Evolutionary conservation across 2,797 vertebrate species (phyloP), one percentile per base, ranked within the genome.

Genomic region (Alca torda): DNA sequence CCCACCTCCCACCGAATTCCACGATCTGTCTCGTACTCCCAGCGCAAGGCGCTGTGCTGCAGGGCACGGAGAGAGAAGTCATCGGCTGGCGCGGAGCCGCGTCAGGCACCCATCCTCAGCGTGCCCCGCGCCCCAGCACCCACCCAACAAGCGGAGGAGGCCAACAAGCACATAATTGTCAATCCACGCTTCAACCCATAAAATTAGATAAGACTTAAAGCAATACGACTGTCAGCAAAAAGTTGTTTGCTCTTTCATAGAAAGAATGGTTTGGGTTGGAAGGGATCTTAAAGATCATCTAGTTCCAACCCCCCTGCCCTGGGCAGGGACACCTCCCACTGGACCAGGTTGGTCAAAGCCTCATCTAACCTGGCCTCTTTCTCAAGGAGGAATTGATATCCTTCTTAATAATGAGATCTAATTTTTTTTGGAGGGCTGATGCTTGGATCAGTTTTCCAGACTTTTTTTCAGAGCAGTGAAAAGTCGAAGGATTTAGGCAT

Each of bases 101-200:
- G 4, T 33, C 15, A n/a, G 31, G 63, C 37, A 30, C 31, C 0
- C 2, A 28, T 17, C 28, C 15, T 16, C 2, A 2, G 43, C 0
- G 5, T 1, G 23, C 1, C 4, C 33, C 14, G 37, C 21, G 4
- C 28, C 28, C 48, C 43, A 14, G 33, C 37, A 61, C 75, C 54
- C 2, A 2, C 25, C 39, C 45, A 4, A n/a, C 12, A 15, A 45
- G 20, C 0, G 0, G 4, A 33, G 13, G 30, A 37, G 28, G 15
- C 35, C 56, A n/a, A 14, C 17, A 20, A 57, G 18, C 7, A 14
- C 3, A 4, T 6, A 16, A 45, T 26, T 26, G 14, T 33, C 65
- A 9, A 16, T 56, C 11, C 20, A 6, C 2, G 1, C 24, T 61
- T 54, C 31, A 51, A 37, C 14, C 20, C 30, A 10, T 15, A 16